Base-by-base conservation (phyloP, 2,797 vertebrate species). In the Nothura maculosa region DNA sequence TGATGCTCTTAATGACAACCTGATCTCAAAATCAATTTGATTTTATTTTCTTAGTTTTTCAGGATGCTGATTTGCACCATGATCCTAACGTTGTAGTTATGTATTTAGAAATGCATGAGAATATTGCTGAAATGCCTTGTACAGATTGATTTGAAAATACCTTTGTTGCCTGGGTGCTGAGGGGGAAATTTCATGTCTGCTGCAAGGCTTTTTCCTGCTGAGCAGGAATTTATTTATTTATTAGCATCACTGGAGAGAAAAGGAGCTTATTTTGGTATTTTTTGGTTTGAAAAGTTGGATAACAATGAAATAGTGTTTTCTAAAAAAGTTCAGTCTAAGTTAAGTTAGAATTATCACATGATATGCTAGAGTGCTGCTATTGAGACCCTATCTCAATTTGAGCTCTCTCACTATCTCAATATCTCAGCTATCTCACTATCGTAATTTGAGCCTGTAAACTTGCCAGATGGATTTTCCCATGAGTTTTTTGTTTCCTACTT, bases 181-280 rank as follows among this genome's bases (percentile, higher is more conserved):
- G 19, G 6, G 6, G 7, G 3, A 5, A 28, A 19, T n/a, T 2
- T 19, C 28, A 55, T 8, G 16, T 32, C 0, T 32, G 10, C 42
- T 32, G 34, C 4, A 1, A 38, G 42, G 9, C 7, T 19, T 10
- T 25, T 54, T 32, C 21, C 42, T 48, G 32, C 20, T 54, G 43
- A 58, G n/a, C 0, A 1, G 2, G 1, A 19, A 1, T 12, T 10
- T 6, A 12, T 24, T 6, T 40, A 13, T 22, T 27, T 40, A 12
- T 40, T 40, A 12, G 14, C 40, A 14, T 40, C 40, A 40, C 14
- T 40, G 40, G 32, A 34, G n/a, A 27, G 40, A 20, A 32, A 25
- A 43, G 14, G 18, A 19, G 32, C 17, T 73, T 30, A 4, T 4
- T n/a, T 6, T 30, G 61, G 40, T 13, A 42, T 30, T 42, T 40